These are phyloP conservation scores for Pyralis farinalis DNA, from an alignment of 2,888 invertebrate species.

Conservation along the genomic window DNA sequence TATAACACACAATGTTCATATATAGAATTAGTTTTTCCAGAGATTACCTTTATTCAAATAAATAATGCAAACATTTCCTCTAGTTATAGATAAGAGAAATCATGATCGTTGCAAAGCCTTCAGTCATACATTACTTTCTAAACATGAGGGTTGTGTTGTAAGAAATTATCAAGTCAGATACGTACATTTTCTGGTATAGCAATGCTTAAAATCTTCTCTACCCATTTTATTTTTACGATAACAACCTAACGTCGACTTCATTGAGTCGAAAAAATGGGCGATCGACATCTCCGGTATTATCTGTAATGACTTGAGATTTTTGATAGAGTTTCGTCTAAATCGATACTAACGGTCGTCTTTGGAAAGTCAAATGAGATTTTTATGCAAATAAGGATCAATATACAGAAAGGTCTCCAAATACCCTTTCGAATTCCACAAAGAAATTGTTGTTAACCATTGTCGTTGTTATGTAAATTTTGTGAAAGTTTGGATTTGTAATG, in stretches of 20 bases:
- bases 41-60: no score
- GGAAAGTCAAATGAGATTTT: constrained; percentile 42
- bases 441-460: constrained; percentile 34
- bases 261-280: constrained; percentile 3
- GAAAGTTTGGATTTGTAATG: constrained; percentile 39
- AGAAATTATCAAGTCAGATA: no score
- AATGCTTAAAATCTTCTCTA: not conserved
- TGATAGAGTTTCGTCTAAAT: constrained; percentile 14
- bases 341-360: constrained; percentile 11
- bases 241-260: constrained; percentile 1
- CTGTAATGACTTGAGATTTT: constrained; percentile 24
- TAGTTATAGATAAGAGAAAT: no score
- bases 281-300: constrained; percentile 1
- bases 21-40: no score
- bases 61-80: no score
- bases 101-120: no score
- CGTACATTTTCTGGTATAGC: not conserved
- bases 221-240: constrained; percentile 2
- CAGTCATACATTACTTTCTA: no score
- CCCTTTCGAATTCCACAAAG: constrained; percentile 46
- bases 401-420: constrained; percentile 39
- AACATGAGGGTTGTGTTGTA: no score
- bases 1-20: no score
- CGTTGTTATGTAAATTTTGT: constrained; percentile 64
- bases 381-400: constrained; percentile 49